Evolutionary conservation across 2,797 vertebrate species (phyloP), one percentile per base, ranked within the genome.

Genomic region (Podarcis lilfordi): DNA sequence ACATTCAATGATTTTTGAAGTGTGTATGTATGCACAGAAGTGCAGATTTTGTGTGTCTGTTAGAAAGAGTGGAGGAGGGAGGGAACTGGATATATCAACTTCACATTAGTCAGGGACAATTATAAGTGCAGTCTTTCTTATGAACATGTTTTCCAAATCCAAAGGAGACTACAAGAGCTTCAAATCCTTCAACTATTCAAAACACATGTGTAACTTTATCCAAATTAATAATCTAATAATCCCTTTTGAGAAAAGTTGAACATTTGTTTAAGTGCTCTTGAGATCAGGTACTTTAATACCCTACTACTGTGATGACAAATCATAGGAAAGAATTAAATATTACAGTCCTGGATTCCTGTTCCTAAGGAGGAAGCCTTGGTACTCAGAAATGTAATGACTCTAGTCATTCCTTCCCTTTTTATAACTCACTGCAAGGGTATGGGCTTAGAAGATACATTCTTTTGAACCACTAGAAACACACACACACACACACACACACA

Each of bases 241-340:
- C 72, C 43, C 61, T n/a, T 83, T 59, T 87, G 35, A 87, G 79
- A 71, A 75, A 87, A 64, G 19, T 2, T 78, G 43, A 68, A 69
- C 45, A 23, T 55, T n/a, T 68, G 17, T 55, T 88, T 88, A 75
- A 13, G 59, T 23, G 29, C 76, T 78, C n/a, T 23, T 72, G 59
- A 76, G 43, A 35, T 55, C 37, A 40, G 74, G 17, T 80, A 40
- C 55, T 68, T 50, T 75, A 40, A 83, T 55, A 32, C 23, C 61
- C 10, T 45, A 50, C 8, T 74, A 45, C 21, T 15, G 17, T 74
- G 43, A 75, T 50, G 72, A 76, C 43, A 76, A 40, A 55, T 76
- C 25, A 55, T 76, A 68, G n/a, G 59, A 76, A 82, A 68, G 32
- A 69, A 84, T 72, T 75, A 85, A 85, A 81, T 78, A 86, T 86